A percentile compares a stretch with the other conserved stretches of the same genome.
Conservation (phyloP, 2,888 invertebrate genomes). For the Orthonevra nobilis region DNA sequence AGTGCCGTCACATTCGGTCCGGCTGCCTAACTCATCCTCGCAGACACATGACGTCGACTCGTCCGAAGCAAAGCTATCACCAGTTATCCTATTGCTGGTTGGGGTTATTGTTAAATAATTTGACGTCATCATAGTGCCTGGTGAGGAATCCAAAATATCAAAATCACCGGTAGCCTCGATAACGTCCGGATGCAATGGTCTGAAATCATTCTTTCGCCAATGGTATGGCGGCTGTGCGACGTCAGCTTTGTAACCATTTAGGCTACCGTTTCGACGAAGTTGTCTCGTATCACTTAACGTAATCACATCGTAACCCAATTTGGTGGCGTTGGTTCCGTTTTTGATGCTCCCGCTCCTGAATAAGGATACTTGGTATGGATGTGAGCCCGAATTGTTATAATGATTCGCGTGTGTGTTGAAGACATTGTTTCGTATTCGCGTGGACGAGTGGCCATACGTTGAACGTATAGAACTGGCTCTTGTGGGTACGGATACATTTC, state of each 20-base stretch:
- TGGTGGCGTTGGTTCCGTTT: conserved; percentile 51
- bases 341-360: conserved; percentile 64
- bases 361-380: conserved; percentile 33
- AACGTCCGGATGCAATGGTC: conserved; percentile 76
- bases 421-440: conserved; percentile 76
- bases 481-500: conserved; percentile 79
- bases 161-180: conserved; percentile 76
- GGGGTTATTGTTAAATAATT: conserved; percentile 43
- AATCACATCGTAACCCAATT: conserved; percentile 57
- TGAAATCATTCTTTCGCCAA: conserved; percentile 77
- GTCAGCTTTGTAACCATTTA: conserved; percentile 43
- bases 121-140: conserved; percentile 57
- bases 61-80: conserved; percentile 47
- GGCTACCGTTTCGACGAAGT: conserved; percentile 48
- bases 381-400: conserved; percentile 39
- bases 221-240: conserved; percentile 68
- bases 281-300: conserved; percentile 48
- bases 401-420: conserved; percentile 68
- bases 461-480: conserved; percentile 79
- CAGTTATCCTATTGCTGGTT: conserved; percentile 25
- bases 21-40: conserved; percentile 75
- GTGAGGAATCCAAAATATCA: conserved; percentile 46
- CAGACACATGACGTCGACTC: conserved; percentile 76
- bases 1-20: conserved; percentile 75
- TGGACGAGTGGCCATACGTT: conserved; percentile 77